Evolutionary conservation across 2,797 vertebrate species (phyloP).

Genomic region (Gymnothorax javanicus): DNA sequence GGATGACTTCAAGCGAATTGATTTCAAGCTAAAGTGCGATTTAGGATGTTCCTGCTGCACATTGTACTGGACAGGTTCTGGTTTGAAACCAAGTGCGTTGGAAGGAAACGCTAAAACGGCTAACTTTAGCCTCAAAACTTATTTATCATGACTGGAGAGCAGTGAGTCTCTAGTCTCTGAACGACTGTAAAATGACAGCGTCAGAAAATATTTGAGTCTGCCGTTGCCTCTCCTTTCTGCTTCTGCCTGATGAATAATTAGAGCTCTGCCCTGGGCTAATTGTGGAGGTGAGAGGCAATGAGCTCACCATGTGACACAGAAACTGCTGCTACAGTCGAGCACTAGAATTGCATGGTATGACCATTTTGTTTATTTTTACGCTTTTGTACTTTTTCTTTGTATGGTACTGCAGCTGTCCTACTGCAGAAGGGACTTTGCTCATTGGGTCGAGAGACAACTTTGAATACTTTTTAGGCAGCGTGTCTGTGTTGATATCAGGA

Average conservation of each 20-base stretch:
- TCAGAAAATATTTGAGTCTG: constrained; percentile 14
- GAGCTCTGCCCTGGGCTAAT: constrained; percentile 22
- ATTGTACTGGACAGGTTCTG: background rate
- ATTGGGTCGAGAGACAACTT: no score
- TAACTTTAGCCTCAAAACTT: constrained; percentile 7
- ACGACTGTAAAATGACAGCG: constrained; percentile 16
- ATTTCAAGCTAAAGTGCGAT: background rate
- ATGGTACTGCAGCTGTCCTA: background rate
- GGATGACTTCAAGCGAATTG: background rate
- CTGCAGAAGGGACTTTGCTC: no score
- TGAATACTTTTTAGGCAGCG: no score
- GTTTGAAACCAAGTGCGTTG: background rate
- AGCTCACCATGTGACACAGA: constrained; percentile 8
- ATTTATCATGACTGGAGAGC: background rate
- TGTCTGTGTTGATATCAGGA: no score
- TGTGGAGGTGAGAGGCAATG: constrained; percentile 17
- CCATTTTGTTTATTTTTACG: background rate
- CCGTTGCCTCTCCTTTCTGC: background rate
- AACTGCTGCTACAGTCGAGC: background rate
- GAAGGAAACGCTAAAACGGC: background rate
- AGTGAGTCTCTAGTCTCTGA: background rate
- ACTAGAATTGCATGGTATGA: constrained; percentile 10
- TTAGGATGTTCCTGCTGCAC: background rate
- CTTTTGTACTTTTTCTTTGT: background rate
- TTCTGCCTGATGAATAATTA: constrained; percentile 24